Evolutionary conservation across 2,797 vertebrate species (phyloP).

Genomic region (Sebastes cheni): DNA sequence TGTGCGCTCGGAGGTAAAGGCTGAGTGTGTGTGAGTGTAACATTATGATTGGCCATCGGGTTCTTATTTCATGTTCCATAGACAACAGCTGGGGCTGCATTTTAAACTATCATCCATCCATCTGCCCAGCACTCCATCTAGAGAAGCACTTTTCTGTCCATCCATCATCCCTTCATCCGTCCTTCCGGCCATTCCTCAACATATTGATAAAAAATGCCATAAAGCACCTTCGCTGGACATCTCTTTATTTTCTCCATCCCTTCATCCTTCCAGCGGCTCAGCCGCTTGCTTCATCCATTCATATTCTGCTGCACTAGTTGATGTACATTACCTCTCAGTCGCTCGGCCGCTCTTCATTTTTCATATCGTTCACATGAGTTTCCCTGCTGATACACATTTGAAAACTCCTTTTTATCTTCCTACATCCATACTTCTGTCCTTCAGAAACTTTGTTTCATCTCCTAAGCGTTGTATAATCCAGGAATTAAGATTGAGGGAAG

Average conservation of each 20-base stretch:
- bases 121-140: background rate
- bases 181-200: slow-evolving; percentile 46
- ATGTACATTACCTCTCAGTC: slow-evolving; percentile 25
- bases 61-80: slow-evolving; percentile 60
- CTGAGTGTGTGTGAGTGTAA: slow-evolving; percentile 40
- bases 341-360: slow-evolving; percentile 14
- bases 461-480: background rate
- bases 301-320: background rate
- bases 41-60: slow-evolving; percentile 59
- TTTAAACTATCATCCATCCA: slow-evolving; percentile 27
- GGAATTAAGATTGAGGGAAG: background rate
- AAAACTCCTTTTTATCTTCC: slow-evolving; percentile 24
- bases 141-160: background rate
- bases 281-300: slow-evolving; percentile 11
- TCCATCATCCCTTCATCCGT: slow-evolving; percentile 30
- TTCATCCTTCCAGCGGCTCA: slow-evolving; percentile 19
- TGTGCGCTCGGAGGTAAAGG: slow-evolving; percentile 52
- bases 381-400: slow-evolving; percentile 29
- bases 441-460: background rate
- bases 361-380: slow-evolving; percentile 30
- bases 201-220: slow-evolving; percentile 17
- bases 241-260: slow-evolving; percentile 6
- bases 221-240: background rate
- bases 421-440: slow-evolving; percentile 8
- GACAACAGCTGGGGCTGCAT: slow-evolving; percentile 52